phyloP scores from a whole-genome alignment of 2,888 invertebrate species.

The Acronicta alni region DNA sequence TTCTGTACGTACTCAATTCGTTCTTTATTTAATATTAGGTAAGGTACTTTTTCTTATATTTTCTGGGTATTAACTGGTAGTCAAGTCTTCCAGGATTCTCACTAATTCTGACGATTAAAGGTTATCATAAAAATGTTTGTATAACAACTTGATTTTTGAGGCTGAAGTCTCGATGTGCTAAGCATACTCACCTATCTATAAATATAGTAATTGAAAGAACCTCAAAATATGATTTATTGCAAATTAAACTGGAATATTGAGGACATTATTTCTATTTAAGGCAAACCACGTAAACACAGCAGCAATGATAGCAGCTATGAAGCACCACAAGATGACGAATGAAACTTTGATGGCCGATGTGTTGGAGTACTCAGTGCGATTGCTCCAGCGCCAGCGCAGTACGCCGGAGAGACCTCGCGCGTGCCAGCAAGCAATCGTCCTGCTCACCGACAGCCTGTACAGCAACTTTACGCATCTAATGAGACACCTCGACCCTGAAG shows the following conservation, averaged over 20 bases:
- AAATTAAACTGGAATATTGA: too few relatives aligned
- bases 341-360: constrained; percentile 73
- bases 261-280: constrained; percentile 52
- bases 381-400: constrained; percentile 67
- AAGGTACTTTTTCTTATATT: too few relatives aligned
- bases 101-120: too few relatives aligned
- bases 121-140: too few relatives aligned
- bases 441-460: constrained; percentile 80
- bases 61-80: too few relatives aligned
- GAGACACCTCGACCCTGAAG: constrained; percentile 73
- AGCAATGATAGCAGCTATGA: constrained; percentile 80
- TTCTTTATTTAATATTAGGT: neutral
- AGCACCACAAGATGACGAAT: constrained; percentile 67
- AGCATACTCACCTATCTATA: too few relatives aligned
- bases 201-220: too few relatives aligned
- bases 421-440: constrained; percentile 83
- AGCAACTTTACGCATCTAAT: constrained; percentile 73
- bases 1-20: constrained; percentile 67
- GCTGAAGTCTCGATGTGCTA: too few relatives aligned
- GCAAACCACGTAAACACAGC: constrained; percentile 85
- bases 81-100: too few relatives aligned
- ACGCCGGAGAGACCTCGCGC: constrained; percentile 66
- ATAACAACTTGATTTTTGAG: too few relatives aligned
- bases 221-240: too few relatives aligned
- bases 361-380: constrained; percentile 68